Evolutionary conservation across 2,888 invertebrate species (phyloP).

Genomic region (Drosophila neotestacea): DNA sequence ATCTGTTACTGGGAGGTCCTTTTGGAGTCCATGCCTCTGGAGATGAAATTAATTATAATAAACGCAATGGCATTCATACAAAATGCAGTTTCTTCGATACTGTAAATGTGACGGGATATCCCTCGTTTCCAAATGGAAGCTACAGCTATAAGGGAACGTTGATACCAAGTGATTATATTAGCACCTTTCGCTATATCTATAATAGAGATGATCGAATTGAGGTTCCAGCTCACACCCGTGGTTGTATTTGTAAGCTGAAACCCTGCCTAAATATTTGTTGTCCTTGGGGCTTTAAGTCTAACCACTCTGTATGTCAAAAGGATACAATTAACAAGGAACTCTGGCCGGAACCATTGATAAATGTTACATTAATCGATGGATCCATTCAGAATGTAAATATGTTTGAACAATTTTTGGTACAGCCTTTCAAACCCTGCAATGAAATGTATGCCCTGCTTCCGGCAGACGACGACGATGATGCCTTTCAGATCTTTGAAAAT

Average conservation of each 20-base stretch:
- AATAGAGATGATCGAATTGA: conserved; percentile 60
- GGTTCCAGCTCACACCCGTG: conserved; percentile 79
- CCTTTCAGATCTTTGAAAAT: conserved; percentile 75
- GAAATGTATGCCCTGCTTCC: conserved; percentile 69
- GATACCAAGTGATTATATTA: conserved; percentile 78
- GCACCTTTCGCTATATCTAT: conserved; percentile 76
- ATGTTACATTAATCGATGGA: conserved; percentile 70
- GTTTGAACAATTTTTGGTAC: conserved; percentile 67
- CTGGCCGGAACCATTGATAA: conserved; percentile 75
- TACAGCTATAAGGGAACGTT: conserved; percentile 80
- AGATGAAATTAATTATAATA: conserved; percentile 52
- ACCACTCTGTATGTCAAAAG: conserved; percentile 38
- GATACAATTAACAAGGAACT: conserved; percentile 34
- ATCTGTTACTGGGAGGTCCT: conserved; percentile 53
- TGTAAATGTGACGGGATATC: conserved; percentile 81
- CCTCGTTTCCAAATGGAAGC: conserved; percentile 77
- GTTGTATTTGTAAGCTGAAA: conserved; percentile 84
- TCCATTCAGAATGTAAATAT: conserved; percentile 57
- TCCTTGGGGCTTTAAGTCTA: conserved; percentile 63
- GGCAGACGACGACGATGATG: conserved; percentile 61
- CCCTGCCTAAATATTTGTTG: conserved; percentile 84
- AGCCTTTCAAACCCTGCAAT: conserved; percentile 69
- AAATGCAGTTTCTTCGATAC: conserved; percentile 80
- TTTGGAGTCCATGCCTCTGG: conserved; percentile 57
- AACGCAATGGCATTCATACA: conserved; percentile 72